Base-by-base conservation (phyloP, 2,888 invertebrate species). In the Lordiphosa fenestrarum region DNA sequence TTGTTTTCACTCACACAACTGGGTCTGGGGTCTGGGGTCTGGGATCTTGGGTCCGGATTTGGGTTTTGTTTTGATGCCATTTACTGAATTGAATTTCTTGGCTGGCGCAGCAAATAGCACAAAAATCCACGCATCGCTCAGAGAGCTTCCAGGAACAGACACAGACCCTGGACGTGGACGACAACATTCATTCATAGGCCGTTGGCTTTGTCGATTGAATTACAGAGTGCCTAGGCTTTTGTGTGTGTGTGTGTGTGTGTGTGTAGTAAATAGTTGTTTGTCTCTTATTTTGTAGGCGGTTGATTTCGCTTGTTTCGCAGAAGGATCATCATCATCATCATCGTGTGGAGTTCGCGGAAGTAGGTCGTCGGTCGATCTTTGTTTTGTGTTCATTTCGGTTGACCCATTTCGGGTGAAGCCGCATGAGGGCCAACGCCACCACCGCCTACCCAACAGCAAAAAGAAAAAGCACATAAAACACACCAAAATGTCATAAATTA, bases 151-250 rank as follows among this genome's bases (percentile, higher is more conserved):
- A 53, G 60, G 72, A 72, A 72, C 50, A 71, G 58, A 61, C 49
- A 38, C 48, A 47, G 39, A 30, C 30, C 30, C 30, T 30, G 30
- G 30, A 23, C 30, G 30, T 3, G 9, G 30, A 30, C 30, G 9
- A 30, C 15, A 19, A 33, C 59, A 67, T 77, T 71, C 81, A 77
- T 81, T 74, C 78, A 71, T 69, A 64, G 73, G 46, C 60, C 61
- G 52, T 55, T 55, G 46, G 38, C 30, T 37, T 50, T 58, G 59
- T 63, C 42, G 70, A 72, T 81, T 78, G 61, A 81, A 78, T 78
- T 81, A 68, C 80, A 61, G 65, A 61, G 65, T 57, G 56, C 38
- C 47, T 59, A 50, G 52, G 15, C 25, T 12, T 41, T 36, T 53
- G 30, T 46, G 33, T 39, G 23, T 48, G 9, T 53, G 49, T 36